Evolutionary conservation across 92 coral and sea anemone genomes (phyloP).

Genomic region (Ricordea florida): DNA sequence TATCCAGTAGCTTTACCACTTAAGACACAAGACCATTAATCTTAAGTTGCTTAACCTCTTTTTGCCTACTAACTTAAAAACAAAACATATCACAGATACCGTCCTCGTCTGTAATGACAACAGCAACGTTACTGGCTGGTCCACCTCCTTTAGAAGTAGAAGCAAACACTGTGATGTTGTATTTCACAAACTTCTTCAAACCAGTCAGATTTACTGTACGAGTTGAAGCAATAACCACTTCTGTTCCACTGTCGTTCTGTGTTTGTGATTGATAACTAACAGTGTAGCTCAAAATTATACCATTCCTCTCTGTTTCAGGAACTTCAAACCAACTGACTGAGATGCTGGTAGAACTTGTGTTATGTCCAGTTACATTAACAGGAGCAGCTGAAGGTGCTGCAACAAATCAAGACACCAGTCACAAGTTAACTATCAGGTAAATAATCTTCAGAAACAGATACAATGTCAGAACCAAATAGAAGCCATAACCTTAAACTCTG

Average conservation of each 20-base stretch:
- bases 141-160: slow-evolving; percentile 88
- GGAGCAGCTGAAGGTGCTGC: slow-evolving; percentile 7
- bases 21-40: no score
- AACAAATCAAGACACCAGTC: background rate
- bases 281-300: slow-evolving; percentile 62
- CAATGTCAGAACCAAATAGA: no score
- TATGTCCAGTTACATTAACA: background rate
- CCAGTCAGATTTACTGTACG: background rate
- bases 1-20: no score
- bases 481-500: no score
- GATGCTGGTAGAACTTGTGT: background rate
- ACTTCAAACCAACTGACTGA: slow-evolving; percentile 65
- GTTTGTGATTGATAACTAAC: slow-evolving; percentile 20
- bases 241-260: background rate
- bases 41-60: background rate
- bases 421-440: no score
- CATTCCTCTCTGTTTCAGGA: slow-evolving; percentile 43
- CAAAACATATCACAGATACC: slow-evolving; percentile 27
- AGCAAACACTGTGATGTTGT: slow-evolving; percentile 68
- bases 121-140: background rate
- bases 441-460: no score
- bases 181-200: background rate
- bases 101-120: slow-evolving; percentile 72
- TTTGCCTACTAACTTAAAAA: background rate
- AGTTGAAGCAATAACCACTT: background rate